Evolutionary conservation across 2,797 vertebrate genomes (phyloP).

Genomic region (Antennarius maculatus): DNA sequence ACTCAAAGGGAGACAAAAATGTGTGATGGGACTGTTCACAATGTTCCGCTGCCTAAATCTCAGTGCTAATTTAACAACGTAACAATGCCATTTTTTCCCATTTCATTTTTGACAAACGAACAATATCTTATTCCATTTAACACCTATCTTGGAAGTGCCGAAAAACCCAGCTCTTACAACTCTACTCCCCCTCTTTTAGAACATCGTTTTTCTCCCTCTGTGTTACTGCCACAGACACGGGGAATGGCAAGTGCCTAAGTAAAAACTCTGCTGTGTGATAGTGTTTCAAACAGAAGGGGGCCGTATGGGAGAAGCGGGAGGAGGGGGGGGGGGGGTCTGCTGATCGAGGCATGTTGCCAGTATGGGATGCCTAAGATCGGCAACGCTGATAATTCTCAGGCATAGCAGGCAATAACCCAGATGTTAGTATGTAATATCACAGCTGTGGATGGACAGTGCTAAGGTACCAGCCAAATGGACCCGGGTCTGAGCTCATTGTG

Average conservation of each 20-base stretch:
- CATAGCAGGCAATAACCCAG: constrained; percentile 99
- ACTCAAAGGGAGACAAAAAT: constrained; percentile 72
- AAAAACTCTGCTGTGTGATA: constrained; percentile 81
- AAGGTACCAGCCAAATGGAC: constrained; percentile 91
- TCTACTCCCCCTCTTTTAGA: constrained; percentile 63
- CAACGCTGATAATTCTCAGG: constrained; percentile 97
- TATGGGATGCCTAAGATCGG: constrained; percentile 93
- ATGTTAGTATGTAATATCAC: constrained; percentile 96
- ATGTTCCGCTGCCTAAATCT: constrained; percentile 69
- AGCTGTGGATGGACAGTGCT: constrained; percentile 93
- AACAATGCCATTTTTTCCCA: constrained; percentile 63
- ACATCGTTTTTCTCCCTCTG: constrained; percentile 74
- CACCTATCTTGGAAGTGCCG: constrained; percentile 80
- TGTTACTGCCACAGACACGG: constrained; percentile 75
- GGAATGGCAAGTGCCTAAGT: constrained; percentile 74
- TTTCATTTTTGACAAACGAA: constrained; percentile 71
- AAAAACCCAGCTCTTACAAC: constrained; percentile 67
- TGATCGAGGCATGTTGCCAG: constrained; percentile 84
- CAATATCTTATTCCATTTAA: constrained; percentile 80
- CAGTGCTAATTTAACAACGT: constrained; percentile 77
- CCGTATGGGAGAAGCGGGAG: constrained; percentile 63
- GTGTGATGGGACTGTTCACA: constrained; percentile 71
- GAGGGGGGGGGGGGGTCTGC: constrained; percentile 47
- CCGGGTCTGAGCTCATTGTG: constrained; percentile 87
- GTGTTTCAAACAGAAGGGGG: constrained; percentile 78